Percentiles rank a stretch among this genome's conserved stretches.
These are phyloP conservation scores for Palythoa grandiflora DNA, from an alignment of 92 coral and sea anemone genomes.

Conservation along the genomic window DNA sequence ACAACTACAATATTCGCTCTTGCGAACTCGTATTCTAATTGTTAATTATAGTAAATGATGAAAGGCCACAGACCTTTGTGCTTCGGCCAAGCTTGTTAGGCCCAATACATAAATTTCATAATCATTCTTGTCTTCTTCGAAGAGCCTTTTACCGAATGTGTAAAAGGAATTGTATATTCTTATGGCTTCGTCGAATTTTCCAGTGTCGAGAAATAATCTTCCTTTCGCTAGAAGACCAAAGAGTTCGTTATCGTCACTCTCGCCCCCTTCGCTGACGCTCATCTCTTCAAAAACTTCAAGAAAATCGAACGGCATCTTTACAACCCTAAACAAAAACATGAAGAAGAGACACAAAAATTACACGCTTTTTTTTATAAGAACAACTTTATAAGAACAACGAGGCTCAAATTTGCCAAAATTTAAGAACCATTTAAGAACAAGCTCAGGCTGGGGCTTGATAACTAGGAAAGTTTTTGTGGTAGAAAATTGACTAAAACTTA, in stretches of 20 bases:
- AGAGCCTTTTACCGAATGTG: neutral
- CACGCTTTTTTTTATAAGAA: no score
- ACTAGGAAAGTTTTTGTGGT: no score
- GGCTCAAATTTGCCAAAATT: no score
- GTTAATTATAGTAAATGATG: no score
- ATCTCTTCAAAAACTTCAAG: neutral
- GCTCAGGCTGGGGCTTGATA: no score
- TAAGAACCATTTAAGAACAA: no score
- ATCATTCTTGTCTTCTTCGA: constrained; percentile 19
- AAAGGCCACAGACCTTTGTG: no score
- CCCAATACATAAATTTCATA: constrained; percentile 5
- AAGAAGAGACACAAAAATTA: neutral
- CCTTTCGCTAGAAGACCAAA: neutral
- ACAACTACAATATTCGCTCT: no score
- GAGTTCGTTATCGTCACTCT: neutral
- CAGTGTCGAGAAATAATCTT: neutral
- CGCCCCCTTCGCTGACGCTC: neutral
- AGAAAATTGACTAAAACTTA: no score
- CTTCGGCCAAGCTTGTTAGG: neutral
- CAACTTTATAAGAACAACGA: no score
- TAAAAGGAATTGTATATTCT: neutral
- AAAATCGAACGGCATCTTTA: constrained; percentile 1
- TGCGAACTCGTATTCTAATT: no score
- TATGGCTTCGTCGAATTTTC: neutral
- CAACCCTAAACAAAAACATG: neutral